Percentiles rank a stretch among this genome's conserved stretches.
These are phyloP conservation scores for Scolopax bukidnonensis DNA, from an alignment of 2,797 vertebrate genomes.

Conservation along the genomic window DNA sequence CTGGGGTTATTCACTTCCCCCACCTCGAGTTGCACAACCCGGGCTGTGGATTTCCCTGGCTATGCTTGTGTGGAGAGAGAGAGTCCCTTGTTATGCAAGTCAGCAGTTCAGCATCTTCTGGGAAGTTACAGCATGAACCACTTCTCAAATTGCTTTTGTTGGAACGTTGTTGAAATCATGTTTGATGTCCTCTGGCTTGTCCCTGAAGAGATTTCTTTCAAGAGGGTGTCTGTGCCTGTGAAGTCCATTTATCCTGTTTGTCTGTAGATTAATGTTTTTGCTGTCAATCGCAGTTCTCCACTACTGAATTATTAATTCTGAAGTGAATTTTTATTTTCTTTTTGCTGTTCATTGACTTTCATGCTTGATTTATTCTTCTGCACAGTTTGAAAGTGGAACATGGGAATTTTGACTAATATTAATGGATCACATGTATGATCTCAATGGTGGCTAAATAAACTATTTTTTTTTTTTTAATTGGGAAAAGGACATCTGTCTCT, in stretches of 20 bases:
- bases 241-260: neutral
- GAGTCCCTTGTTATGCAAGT: constrained; percentile 7
- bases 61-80: fast-evolving
- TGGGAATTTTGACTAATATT: neutral
- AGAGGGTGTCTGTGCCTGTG: neutral
- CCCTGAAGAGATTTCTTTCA: neutral
- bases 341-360: neutral
- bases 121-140: neutral
- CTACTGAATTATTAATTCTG: constrained; percentile 31
- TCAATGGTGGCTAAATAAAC: neutral
- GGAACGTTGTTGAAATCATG: neutral
- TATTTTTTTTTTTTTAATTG: neutral
- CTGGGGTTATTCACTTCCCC: neutral
- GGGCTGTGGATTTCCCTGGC: neutral
- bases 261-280: constrained; percentile 6
- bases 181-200: constrained; percentile 2
- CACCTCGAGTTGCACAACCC: fast-evolving
- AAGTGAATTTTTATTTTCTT: neutral
- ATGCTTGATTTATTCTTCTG: constrained; percentile 13
- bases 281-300: neutral
- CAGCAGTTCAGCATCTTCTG: neutral
- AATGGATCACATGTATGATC: neutral
- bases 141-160: constrained; percentile 22
- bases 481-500: neutral
- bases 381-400: neutral